A percentile compares a stretch with the other conserved stretches of the same genome.
These are phyloP conservation scores for Urocynchramus pylzowi DNA, from an alignment of 2,113 vertebrate genomes.

Conservation along the genomic window DNA sequence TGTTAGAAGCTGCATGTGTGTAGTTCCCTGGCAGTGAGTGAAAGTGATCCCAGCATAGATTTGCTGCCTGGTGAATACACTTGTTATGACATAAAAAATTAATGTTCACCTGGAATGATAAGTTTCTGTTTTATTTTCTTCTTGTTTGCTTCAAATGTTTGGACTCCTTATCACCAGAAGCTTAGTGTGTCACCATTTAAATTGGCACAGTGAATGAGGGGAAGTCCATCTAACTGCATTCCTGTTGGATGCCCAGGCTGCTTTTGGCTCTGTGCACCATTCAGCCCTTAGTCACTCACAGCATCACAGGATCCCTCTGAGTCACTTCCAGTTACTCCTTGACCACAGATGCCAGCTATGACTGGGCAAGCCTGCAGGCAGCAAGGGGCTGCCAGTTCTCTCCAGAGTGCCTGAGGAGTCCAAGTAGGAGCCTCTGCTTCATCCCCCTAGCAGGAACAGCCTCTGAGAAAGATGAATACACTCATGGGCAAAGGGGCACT, in stretches of 20 bases:
- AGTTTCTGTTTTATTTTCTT: background rate
- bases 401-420: background rate
- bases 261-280: background rate
- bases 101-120: conserved; percentile 9
- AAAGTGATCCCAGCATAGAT: background rate
- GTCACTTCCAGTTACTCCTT: background rate
- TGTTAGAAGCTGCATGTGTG: background rate
- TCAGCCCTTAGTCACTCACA: background rate
- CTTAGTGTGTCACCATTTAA: background rate
- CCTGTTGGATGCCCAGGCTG: background rate
- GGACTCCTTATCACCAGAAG: background rate
- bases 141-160: conserved; percentile 13
- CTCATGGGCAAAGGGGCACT: background rate
- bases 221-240: background rate
- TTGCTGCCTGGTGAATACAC: background rate
- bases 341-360: background rate
- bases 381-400: background rate
- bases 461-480: background rate
- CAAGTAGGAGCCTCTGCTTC: background rate
- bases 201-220: background rate
- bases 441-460: background rate
- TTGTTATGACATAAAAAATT: background rate
- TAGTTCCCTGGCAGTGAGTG: conserved; percentile 18
- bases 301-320: background rate
- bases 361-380: background rate